Base-by-base conservation (phyloP, 2,113 vertebrate species). In the Psittacula cyanocephala region DNA sequence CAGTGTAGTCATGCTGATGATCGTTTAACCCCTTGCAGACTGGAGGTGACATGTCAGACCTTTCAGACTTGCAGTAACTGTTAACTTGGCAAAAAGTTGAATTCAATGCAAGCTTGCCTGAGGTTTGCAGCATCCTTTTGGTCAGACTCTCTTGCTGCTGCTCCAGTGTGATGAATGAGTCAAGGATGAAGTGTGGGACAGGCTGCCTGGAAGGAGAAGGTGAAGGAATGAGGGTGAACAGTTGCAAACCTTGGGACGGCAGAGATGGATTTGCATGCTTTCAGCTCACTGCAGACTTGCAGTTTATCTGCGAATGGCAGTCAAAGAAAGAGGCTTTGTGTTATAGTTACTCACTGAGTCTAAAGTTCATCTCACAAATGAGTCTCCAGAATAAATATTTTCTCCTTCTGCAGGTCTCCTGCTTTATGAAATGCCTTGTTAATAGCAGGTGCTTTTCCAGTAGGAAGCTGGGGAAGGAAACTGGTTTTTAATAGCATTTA, bases 351-450 rank as follows among this genome's bases (percentile, higher is more conserved):
- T 41, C 88, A 39, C 46, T 0, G 2, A 31, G 59, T 84, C 52
- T 31, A 18, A 91, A 75, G 90, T 91, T 81, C 65, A 53, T 3
- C 13, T 76, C 44, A 49, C 43, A 31, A 28, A 6, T 35, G 44
- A 10, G 52, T 72, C 89, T 84, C 86, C 41, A 65, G 6, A 68
- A 84, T n/a, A 88, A 93, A 39, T 53, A 55, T 16, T 81, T 88
- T 2, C 41, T 46, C 0, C 28, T 68, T 50, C 41, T 24, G 2
- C 0, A 1, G 20, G 15, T 29, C 52, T 62, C 0, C 2, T n/a
- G 2, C 37, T 68, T 53, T 76, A 41, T 20, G 0, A 16, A 86
- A 17, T 8, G 55, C 39, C 47, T 82, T 55, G 6, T 74, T 29
- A 4, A 4, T 9, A 65, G 70, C 80, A 88, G 65, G 72, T 94